Conservation (phyloP, 2,797 vertebrate species). For the Arctocebus calabarensis region DNA sequence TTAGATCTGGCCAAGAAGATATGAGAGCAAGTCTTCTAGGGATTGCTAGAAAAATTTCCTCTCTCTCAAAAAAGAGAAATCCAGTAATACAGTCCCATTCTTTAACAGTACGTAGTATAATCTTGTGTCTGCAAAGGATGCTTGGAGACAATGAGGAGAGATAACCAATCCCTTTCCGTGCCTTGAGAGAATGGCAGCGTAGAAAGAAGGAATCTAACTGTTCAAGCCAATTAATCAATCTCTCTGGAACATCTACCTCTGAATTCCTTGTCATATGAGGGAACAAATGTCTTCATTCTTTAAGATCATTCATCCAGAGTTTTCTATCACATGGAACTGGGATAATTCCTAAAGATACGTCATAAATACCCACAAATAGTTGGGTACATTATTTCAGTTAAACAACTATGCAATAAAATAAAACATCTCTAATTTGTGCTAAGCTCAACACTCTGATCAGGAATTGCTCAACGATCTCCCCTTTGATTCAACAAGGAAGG, state of each 20-base stretch:
- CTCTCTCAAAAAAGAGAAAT: not conserved
- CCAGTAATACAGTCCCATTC: not conserved
- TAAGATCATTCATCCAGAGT: not conserved
- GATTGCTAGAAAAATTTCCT: not conserved
- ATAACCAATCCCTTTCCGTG: not conserved
- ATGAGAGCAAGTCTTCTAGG: not conserved
- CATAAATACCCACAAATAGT: not conserved
- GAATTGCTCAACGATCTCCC: not conserved
- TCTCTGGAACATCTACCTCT: not conserved
- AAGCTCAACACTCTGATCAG: not conserved
- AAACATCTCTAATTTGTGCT: not conserved
- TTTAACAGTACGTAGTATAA: not conserved
- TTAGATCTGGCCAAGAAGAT: not conserved
- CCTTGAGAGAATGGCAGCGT: not conserved
- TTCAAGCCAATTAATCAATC: not conserved
- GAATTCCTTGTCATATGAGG: not conserved
- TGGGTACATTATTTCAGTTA: not conserved
- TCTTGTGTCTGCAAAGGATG: not conserved
- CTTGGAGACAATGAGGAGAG: not conserved
- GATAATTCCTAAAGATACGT: constrained; percentile 24
- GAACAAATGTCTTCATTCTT: not conserved
- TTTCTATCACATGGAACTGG: not conserved
- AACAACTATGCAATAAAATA: not conserved
- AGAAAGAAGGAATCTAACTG: not conserved
- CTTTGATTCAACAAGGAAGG: not conserved